Conservation (phyloP, 2,888 invertebrate species). For the Nipponacmea schrenckii region DNA sequence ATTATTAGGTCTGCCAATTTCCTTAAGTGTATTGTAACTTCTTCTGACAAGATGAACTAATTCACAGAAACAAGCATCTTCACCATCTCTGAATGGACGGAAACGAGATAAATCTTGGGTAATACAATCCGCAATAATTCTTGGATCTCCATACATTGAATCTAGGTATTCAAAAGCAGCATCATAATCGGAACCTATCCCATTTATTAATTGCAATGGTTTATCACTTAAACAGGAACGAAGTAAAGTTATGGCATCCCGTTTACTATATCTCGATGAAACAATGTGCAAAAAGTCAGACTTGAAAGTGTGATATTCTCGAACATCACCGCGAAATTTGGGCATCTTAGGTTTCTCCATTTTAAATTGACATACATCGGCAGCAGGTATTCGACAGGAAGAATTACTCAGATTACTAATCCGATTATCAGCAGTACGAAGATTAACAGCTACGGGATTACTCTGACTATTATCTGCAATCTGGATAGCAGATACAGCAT, state of each 20-base stretch:
- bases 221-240: neutral
- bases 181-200: neutral
- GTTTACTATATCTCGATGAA: neutral
- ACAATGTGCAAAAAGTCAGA: neutral
- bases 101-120: neutral
- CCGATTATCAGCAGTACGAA: neutral
- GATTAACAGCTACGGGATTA: neutral
- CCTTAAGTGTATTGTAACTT: neutral
- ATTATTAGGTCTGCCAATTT: neutral
- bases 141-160: slow-evolving; percentile 4
- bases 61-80: neutral
- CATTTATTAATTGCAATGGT: neutral
- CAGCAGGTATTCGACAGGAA: neutral
- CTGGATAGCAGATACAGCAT: neutral
- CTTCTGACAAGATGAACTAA: neutral
- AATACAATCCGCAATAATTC: neutral
- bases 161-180: slow-evolving; percentile 1
- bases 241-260: neutral
- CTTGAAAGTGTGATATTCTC: neutral
- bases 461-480: neutral
- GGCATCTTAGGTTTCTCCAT: slow-evolving; percentile 7
- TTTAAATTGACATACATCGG: neutral
- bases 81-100: neutral
- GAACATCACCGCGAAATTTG: neutral
- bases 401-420: neutral